A percentile compares a stretch with the other conserved stretches of the same genome.
Evolutionary conservation across 2,797 vertebrate genomes (phyloP).

Genomic region (Yasuhikotakia modesta): DNA sequence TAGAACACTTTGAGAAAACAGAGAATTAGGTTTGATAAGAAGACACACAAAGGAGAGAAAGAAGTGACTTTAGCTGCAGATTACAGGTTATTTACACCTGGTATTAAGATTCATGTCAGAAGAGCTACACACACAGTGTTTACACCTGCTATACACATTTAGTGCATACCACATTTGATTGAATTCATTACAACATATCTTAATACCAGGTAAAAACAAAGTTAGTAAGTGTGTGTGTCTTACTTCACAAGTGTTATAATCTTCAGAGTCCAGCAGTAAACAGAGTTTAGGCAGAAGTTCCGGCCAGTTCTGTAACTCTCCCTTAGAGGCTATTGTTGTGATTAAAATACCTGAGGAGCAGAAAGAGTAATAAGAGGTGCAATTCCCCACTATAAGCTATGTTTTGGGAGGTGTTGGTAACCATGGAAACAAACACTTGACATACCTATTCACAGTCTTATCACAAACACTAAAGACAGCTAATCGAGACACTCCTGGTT

Average conservation of each 20-base stretch:
- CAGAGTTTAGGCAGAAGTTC: constrained; percentile 96
- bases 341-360: constrained; percentile 88
- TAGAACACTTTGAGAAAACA: no score
- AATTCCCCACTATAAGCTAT: no score
- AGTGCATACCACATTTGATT: no score
- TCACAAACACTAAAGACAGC: not conserved
- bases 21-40: not conserved
- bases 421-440: constrained; percentile 33
- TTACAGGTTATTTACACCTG: not conserved
- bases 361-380: not conserved
- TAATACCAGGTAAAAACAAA: no score
- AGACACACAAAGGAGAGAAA: not conserved
- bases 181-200: no score
- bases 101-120: not conserved
- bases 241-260: constrained; percentile 98
- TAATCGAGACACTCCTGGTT: not conserved
- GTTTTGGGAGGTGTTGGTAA: constrained; percentile 28
- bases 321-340: constrained; percentile 97
- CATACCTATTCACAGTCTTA: constrained; percentile 2
- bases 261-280: constrained; percentile 91
- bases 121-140: no score
- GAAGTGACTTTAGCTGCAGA: not conserved
- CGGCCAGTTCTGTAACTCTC: constrained; percentile 96
- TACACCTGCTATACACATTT: no score
- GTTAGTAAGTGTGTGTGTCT: constrained; percentile 26